Evolutionary conservation across 2,797 vertebrate genomes (phyloP).

Genomic region (Ambastaia sidthimunki): DNA sequence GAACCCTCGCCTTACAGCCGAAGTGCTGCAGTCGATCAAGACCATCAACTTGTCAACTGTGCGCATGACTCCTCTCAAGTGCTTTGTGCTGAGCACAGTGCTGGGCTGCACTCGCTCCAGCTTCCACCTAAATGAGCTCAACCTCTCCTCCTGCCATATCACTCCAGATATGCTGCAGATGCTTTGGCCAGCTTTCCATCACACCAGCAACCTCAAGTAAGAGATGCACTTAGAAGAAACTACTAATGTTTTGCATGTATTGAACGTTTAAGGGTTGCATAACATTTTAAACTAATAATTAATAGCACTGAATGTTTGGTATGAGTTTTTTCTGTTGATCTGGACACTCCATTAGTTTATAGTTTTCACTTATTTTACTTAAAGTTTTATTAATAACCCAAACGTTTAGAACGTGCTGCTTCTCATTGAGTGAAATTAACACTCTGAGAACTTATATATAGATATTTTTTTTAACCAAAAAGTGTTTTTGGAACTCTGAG

Average conservation of each 20-base stretch:
- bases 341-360: too few species aligned
- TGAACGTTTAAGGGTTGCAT: not conserved
- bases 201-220: constrained; percentile 88
- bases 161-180: constrained; percentile 78
- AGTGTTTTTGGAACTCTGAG: not conserved
- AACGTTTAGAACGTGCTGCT: not conserved
- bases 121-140: constrained; percentile 82
- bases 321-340: too few species aligned
- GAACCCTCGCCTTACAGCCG: constrained; percentile 88
- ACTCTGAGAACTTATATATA: not conserved
- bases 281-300: not conserved
- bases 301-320: too few species aligned
- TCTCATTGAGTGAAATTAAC: not conserved
- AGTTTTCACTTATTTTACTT: not conserved
- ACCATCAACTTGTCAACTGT: constrained; percentile 81
- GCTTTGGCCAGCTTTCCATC: constrained; percentile 84
- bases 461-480: not conserved
- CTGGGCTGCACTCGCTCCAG: constrained; percentile 79
- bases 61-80: constrained; percentile 92
- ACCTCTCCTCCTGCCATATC: constrained; percentile 90
- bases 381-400: constrained; percentile 3
- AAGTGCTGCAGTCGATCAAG: constrained; percentile 85
- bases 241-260: constrained; percentile 1
- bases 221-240: constrained; percentile 57
- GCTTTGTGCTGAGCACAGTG: constrained; percentile 86